Evolutionary conservation across 2,888 invertebrate genomes (phyloP), one percentile per base, ranked within the genome.

Genomic region (Pseudococcus jackbeardsleyi): DNA sequence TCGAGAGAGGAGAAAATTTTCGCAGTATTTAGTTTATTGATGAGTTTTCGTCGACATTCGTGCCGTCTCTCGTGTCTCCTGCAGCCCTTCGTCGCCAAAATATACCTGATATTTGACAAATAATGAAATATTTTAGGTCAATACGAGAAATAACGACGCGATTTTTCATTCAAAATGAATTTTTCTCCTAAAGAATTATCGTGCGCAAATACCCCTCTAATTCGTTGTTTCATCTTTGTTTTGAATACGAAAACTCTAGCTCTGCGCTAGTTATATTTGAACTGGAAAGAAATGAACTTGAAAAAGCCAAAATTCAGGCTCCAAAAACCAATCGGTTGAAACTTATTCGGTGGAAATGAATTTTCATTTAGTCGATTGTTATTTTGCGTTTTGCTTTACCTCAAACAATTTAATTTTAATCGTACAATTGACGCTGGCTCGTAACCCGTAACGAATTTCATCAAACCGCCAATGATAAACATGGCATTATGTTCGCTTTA

Each of bases 21-120:
- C 68, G n/a, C 54, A 68, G 68, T 68, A 26, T 68, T 68, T 68
- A 68, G 68, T 68, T 68, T 68, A 68, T 68, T 68, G 68, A 68
- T 26, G 68, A 68, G 68, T 68, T 68, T 68, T 68, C 26, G 54
- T 54, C 68, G 68, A 26, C 54, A 5, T 68, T 7, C 39, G 39
- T 7, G 39, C 7, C 64, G 22, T 26, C 9, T 54, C n/a, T n/a
- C 8, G 5, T 17, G n/a, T n/a, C 17, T 54, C 54, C 4, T n/a
- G 3, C n/a, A 1, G 42, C 42, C 42, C 42, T 5, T 5, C 42
- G 8, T 1, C 42, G 42, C 42, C 5, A 42, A 42, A 42, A 42
- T 42, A 42, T 42, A 42, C 54, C 54, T 68, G 68, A 22, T 26
- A 26, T 68, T 68, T 68, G 68, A 68, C 54, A 54, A 54, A 54